These are phyloP conservation scores for Sprattus sprattus DNA, from an alignment of 2,113 vertebrate species.

Conservation along the genomic window DNA sequence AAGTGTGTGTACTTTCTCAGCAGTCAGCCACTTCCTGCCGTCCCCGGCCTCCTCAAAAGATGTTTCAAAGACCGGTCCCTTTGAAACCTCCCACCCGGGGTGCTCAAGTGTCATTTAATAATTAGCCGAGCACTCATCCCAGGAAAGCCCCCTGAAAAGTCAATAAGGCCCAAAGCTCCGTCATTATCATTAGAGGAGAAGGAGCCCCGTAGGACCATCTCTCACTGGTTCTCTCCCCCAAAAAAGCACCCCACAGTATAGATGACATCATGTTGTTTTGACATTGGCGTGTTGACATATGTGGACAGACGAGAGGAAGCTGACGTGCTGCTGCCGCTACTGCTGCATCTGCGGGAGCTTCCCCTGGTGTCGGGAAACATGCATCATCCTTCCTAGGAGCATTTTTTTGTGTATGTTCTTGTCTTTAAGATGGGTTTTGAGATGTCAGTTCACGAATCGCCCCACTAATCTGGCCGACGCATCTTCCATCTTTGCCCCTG, in stretches of 20 bases:
- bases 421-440: not conserved
- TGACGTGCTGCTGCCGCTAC: constrained; percentile 23
- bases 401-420: not conserved
- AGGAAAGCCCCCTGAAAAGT: constrained; percentile 21
- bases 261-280: not conserved
- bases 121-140: constrained; percentile 32
- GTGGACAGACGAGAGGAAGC: constrained; percentile 9
- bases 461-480: not conserved
- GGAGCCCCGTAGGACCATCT: not conserved
- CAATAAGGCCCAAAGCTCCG: constrained; percentile 14
- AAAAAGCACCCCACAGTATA: constrained; percentile 1
- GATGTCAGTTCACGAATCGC: not conserved
- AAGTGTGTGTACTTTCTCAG: not conserved
- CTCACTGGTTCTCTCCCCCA: not conserved
- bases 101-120: constrained; percentile 23
- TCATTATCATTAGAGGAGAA: not conserved
- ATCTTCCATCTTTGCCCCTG: not conserved
- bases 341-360: not conserved
- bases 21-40: constrained; percentile 3
- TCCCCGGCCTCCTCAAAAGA: constrained; percentile 5
- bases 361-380: not conserved
- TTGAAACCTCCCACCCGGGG: not conserved
- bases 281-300: not conserved
- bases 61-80: not conserved
- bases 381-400: not conserved